Conservation (phyloP, 2,888 invertebrate species). For the Nymphalis polychloros region DNA sequence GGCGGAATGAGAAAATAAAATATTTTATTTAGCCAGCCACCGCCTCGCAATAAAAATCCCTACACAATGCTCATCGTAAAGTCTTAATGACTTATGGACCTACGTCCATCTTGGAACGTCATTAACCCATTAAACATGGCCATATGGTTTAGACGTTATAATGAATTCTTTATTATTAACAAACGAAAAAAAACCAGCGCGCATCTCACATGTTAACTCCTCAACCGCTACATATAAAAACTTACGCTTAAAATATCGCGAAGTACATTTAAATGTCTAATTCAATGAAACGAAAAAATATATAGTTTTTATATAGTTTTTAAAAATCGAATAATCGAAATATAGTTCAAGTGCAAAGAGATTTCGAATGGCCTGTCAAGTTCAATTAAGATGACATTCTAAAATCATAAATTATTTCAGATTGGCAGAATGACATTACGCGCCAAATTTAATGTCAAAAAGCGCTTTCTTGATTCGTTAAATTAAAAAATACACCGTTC, state of each 20-base stretch:
- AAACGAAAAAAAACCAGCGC: not conserved
- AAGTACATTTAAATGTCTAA: too few relatives aligned
- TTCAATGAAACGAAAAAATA: too few relatives aligned
- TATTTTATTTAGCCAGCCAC: constrained; percentile 46
- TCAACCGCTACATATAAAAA: too few relatives aligned
- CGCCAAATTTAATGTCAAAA: constrained; percentile 43
- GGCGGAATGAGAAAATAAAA: constrained; percentile 42
- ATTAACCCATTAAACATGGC: constrained; percentile 41
- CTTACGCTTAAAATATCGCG: too few relatives aligned
- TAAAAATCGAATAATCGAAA: too few relatives aligned
- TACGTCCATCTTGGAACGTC: constrained; percentile 23
- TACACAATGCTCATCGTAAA: constrained; percentile 49
- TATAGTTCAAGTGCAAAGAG: too few relatives aligned
- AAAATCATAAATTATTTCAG: constrained; percentile 7
- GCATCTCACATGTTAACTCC: too few relatives aligned
- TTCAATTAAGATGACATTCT: not conserved
- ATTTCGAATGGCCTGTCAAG: too few relatives aligned
- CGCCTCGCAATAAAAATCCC: constrained; percentile 43
- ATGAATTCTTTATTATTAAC: not conserved
- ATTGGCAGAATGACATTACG: constrained; percentile 36
- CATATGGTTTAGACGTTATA: constrained; percentile 17
- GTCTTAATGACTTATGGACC: constrained; percentile 44
- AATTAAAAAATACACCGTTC: constrained; percentile 46
- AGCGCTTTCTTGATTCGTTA: constrained; percentile 34
- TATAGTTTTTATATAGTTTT: too few relatives aligned